These are phyloP conservation scores for Andrena praecox DNA, from an alignment of 2,888 invertebrate genomes.

Conservation along the genomic window DNA sequence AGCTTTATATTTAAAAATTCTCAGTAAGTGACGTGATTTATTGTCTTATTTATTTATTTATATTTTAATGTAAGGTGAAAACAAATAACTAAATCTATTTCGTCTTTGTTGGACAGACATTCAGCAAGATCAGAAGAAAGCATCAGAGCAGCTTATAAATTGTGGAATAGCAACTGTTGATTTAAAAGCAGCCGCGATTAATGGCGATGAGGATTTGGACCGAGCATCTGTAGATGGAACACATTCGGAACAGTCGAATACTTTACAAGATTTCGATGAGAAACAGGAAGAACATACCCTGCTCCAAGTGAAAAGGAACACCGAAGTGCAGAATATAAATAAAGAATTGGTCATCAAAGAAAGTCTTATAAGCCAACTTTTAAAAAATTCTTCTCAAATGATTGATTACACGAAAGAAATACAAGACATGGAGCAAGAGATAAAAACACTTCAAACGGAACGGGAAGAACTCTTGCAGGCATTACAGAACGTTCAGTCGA, in stretches of 20 bases:
- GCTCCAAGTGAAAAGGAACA: slow-evolving; percentile 89
- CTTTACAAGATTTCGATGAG: slow-evolving; percentile 87
- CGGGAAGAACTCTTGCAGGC: slow-evolving; percentile 90
- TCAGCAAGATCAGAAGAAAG: slow-evolving; percentile 87
- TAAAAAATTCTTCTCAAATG: slow-evolving; percentile 86
- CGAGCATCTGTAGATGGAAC: slow-evolving; percentile 52
- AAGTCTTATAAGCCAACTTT: slow-evolving; percentile 88
- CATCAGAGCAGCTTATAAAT: slow-evolving; percentile 84
- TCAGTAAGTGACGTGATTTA: slow-evolving; percentile 63
- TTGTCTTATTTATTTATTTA: background rate
- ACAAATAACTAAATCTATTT: background rate
- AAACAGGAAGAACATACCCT: slow-evolving; percentile 89
- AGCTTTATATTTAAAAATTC: slow-evolving; percentile 72
- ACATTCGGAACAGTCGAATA: slow-evolving; percentile 57
- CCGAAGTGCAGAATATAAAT: slow-evolving; percentile 90
- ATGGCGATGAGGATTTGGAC: slow-evolving; percentile 46
- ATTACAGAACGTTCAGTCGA: slow-evolving; percentile 88
- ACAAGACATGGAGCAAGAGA: slow-evolving; percentile 89
- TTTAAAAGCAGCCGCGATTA: slow-evolving; percentile 33
- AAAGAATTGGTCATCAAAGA: slow-evolving; percentile 89
- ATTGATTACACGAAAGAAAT: slow-evolving; percentile 84
- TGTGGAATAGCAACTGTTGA: slow-evolving; percentile 74
- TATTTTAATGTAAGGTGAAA: background rate
- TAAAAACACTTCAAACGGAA: slow-evolving; percentile 90
- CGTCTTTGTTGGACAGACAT: slow-evolving; percentile 62